These are phyloP conservation scores for Onthophagus sagittarius DNA, from an alignment of 2,888 invertebrate species.

Conservation along the genomic window DNA sequence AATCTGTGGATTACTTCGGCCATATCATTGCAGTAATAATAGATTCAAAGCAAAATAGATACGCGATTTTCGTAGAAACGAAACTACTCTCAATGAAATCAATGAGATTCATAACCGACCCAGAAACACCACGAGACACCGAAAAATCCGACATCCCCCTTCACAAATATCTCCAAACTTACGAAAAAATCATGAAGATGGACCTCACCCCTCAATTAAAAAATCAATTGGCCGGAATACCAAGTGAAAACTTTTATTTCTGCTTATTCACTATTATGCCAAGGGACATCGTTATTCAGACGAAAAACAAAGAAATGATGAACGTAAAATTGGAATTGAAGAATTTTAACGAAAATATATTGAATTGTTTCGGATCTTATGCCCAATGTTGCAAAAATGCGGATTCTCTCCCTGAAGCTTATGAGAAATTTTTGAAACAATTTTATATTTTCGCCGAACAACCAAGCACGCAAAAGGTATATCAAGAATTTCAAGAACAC, in stretches of 20 bases:
- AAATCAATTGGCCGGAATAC: neutral
- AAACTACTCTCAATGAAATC: neutral
- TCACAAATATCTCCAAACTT: neutral
- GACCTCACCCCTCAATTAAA: neutral
- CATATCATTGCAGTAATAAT: neutral
- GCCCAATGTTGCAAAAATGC: neutral
- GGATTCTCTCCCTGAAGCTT: neutral
- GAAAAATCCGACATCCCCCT: neutral
- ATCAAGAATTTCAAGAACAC: neutral
- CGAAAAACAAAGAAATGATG: neutral
- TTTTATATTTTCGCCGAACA: neutral
- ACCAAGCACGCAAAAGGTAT: neutral
- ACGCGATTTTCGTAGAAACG: neutral
- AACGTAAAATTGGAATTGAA: neutral
- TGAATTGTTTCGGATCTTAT: neutral
- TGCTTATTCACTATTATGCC: neutral
- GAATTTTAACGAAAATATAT: neutral
- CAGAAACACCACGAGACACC: neutral
- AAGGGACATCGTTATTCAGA: neutral
- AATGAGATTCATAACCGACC: neutral
- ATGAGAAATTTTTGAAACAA: neutral
- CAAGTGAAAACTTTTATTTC: neutral
- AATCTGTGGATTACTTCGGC: neutral
- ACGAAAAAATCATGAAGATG: neutral
- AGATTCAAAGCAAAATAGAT: neutral